Base-by-base conservation (phyloP, 2,113 vertebrate species). In the Pan paniscus region DNA sequence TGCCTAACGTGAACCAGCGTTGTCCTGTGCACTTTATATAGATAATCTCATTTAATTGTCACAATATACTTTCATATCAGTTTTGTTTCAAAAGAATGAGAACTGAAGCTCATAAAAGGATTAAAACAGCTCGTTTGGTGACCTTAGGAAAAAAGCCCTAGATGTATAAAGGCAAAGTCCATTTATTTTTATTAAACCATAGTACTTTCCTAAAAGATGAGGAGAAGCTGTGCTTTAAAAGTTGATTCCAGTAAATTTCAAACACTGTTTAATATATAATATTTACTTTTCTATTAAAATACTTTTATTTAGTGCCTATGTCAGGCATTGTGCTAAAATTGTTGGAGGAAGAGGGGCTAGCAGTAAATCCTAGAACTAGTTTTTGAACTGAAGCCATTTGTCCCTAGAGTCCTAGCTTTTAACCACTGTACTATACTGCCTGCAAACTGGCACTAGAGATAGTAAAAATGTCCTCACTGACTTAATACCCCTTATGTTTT, bases 331-430 rank as follows among this genome's bases (percentile, higher is more conserved):
- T 90, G 9, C 20, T 52, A 57, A 57, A 48, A 46, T 72, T 61
- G 6, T 9, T 38, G 30, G 4, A 11, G 9, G 2, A 25, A 25
- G 2, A 9, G 8, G 4, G 0, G 0, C 6, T 46, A 25, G 27
- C 1, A 59, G 20, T 76, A 57, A 90, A 85, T 85, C 17, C 3
- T 81, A 93, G 17, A 75, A 55, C 30, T 0, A 38, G 8, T 48
- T 67, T 20, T 52, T 90, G 13, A 90, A 57, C 57, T 50, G 27
- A 67, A 22, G 3, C 25, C 13, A 10, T 43, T 38, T 35, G 1
- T 64, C 12, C 57, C 27, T 16, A 46, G 22, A 81, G 13, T 59
- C 17, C 43, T 78, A 55, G 14, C 6, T 79, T 30, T 88, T 13
- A 86, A 61, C 11, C 25, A 48, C 38, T 68, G 0, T 38, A 5